Percentiles rank a stretch among this genome's conserved stretches.
These are phyloP conservation scores for Drosophila silvestris DNA, from an alignment of 2,888 invertebrate species.

Conservation along the genomic window DNA sequence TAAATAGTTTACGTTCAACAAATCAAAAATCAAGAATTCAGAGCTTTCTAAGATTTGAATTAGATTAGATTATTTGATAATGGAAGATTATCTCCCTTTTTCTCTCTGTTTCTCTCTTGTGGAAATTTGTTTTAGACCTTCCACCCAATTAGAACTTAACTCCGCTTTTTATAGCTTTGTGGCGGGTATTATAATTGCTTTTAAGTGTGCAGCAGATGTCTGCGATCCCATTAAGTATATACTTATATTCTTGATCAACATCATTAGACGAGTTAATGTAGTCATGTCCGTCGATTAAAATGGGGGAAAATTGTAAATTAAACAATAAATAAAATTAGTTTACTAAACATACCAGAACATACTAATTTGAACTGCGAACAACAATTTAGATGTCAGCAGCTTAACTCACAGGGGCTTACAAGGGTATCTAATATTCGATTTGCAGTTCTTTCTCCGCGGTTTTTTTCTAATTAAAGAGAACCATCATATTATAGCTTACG, in stretches of 20 bases:
- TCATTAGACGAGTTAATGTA: background rate
- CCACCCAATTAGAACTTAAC: background rate
- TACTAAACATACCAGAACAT: background rate
- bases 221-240: background rate
- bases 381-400: background rate
- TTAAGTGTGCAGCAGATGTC: background rate
- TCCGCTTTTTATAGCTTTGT: background rate
- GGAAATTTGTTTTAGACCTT: background rate
- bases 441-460: background rate
- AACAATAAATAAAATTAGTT: background rate
- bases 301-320: background rate
- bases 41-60: background rate
- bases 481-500: background rate
- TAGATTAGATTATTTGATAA: background rate
- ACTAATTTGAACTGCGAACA: background rate
- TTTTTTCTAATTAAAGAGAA: background rate
- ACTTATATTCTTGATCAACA: background rate
- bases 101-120: background rate
- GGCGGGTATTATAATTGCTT: background rate
- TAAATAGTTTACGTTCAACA: background rate
- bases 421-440: background rate
- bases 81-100: accelerated
- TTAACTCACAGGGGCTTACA: background rate
- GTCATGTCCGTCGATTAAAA: background rate
- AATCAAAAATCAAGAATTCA: background rate